A percentile compares a stretch with the other conserved stretches of the same genome.
These are phyloP conservation scores for Streptopelia turtur DNA, from an alignment of 2,797 vertebrate species.

Conservation along the genomic window DNA sequence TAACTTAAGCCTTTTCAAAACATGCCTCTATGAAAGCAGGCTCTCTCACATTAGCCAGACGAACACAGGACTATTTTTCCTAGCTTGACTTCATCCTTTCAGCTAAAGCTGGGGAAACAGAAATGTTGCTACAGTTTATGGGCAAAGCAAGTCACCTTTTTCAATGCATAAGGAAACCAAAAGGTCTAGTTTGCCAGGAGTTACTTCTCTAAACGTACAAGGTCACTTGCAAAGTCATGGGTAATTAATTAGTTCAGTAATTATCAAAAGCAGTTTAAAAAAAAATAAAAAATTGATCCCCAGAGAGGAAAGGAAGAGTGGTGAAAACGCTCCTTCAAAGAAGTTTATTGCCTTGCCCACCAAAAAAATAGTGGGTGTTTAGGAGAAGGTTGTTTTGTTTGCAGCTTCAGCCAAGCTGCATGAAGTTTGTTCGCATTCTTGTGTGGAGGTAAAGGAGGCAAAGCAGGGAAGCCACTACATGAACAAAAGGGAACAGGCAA, in stretches of 20 bases:
- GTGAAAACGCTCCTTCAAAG: neutral
- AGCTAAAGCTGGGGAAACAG: neutral
- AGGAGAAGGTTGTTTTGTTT: neutral
- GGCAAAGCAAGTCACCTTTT: neutral
- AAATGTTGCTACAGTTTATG: neutral
- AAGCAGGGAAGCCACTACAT: neutral
- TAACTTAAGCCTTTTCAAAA: conserved; percentile 59
- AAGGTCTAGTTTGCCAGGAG: neutral
- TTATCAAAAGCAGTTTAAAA: neutral
- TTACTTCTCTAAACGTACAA: neutral
- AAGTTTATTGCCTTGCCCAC: neutral
- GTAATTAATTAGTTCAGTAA: neutral
- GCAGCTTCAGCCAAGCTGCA: neutral
- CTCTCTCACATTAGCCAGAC: neutral
- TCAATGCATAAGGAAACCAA: neutral
- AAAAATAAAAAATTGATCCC: neutral
- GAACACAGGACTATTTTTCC: neutral
- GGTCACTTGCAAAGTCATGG: neutral
- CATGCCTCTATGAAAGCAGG: conserved; percentile 21
- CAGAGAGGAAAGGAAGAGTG: neutral
- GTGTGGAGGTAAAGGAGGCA: neutral
- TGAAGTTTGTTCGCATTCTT: neutral
- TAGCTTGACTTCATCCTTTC: neutral
- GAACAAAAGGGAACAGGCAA: neutral
- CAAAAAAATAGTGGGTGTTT: neutral